Evolutionary conservation across 2,113 vertebrate species (phyloP).

Genomic region (Butorides virescens): DNA sequence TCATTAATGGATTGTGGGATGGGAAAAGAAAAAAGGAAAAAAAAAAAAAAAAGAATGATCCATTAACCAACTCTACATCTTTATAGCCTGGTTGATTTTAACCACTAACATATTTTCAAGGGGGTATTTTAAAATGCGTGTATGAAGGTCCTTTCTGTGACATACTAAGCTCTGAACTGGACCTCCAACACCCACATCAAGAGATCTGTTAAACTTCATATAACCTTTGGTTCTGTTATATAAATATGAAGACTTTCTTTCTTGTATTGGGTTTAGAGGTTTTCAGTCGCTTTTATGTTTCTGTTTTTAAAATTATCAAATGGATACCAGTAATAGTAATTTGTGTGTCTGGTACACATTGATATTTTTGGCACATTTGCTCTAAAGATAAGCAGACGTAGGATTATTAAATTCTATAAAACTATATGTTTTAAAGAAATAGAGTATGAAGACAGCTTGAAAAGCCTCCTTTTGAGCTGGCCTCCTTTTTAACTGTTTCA

Average conservation of each 20-base stretch:
- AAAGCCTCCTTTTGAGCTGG: neutral
- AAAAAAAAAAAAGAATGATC: fast-evolving
- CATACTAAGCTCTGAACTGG: neutral
- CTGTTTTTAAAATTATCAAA: slow-evolving; percentile 40
- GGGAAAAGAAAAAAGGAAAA: fast-evolving
- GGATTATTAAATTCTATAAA: slow-evolving; percentile 14
- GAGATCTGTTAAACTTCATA: slow-evolving; percentile 12
- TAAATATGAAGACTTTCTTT: slow-evolving; percentile 17
- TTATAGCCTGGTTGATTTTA: neutral
- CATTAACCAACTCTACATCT: neutral
- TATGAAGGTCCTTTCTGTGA: neutral
- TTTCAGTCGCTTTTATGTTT: slow-evolving; percentile 29
- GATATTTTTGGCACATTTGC: slow-evolving; percentile 43
- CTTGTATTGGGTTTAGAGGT: neutral
- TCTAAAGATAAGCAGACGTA: slow-evolving; percentile 61
- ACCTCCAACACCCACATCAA: slow-evolving; percentile 38
- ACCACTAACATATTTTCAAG: neutral
- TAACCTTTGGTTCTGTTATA: neutral
- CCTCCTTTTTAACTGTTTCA: slow-evolving; percentile 4
- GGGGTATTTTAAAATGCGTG: neutral
- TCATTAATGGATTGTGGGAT: neutral
- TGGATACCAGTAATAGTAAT: slow-evolving; percentile 5
- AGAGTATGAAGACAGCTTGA: neutral
- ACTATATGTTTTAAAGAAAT: slow-evolving; percentile 15
- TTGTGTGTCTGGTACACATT: neutral